A percentile compares a stretch with the other conserved stretches of the same genome.
These are phyloP conservation scores for Lasioglossum vierecki DNA, from an alignment of 2,888 invertebrate species.

Conservation along the genomic window DNA sequence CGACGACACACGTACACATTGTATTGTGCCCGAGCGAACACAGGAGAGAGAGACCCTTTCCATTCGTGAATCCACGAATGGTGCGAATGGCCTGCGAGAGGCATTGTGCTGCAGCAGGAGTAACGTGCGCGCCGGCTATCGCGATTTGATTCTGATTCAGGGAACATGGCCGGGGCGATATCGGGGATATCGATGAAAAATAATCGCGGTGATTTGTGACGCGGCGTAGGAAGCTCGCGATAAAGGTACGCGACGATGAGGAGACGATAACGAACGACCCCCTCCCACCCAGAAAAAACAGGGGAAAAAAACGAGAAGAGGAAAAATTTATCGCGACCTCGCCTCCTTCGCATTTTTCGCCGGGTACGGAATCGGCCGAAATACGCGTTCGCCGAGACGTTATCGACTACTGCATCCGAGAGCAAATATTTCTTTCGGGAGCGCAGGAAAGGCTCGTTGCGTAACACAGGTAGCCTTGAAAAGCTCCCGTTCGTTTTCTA, in stretches of 20 bases:
- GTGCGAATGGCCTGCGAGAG: conserved; percentile 44
- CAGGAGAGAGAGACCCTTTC: conserved; percentile 16
- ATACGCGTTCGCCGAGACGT: background rate
- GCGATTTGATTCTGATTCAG: conserved; percentile 69
- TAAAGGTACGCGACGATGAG: conserved; percentile 67
- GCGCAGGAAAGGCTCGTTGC: conserved; percentile 25
- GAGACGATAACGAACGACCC: conserved; percentile 42
- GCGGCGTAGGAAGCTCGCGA: conserved; percentile 58
- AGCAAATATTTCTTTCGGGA: conserved; percentile 20
- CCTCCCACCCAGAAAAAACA: background rate
- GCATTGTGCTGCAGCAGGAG: conserved; percentile 66
- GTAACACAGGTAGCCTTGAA: conserved; percentile 43
- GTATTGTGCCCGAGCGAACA: conserved; percentile 10
- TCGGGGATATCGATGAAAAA: conserved; percentile 69
- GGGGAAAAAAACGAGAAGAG: background rate
- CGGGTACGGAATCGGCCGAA: background rate
- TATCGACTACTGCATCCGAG: conserved; percentile 5
- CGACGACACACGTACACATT: conserved; percentile 29
- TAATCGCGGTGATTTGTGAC: conserved; percentile 67
- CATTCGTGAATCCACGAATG: conserved; percentile 60
- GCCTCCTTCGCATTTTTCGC: background rate
- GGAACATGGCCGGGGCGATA: conserved; percentile 63
- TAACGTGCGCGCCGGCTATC: conserved; percentile 62
- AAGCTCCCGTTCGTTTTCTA: conserved; percentile 22
- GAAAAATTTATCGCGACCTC: conserved; percentile 32